Percentiles rank a stretch among this genome's conserved stretches.
phyloP scores from a whole-genome alignment of 1,140 invertebrate genomes.

The Pollicipes pollicipes region DNA sequence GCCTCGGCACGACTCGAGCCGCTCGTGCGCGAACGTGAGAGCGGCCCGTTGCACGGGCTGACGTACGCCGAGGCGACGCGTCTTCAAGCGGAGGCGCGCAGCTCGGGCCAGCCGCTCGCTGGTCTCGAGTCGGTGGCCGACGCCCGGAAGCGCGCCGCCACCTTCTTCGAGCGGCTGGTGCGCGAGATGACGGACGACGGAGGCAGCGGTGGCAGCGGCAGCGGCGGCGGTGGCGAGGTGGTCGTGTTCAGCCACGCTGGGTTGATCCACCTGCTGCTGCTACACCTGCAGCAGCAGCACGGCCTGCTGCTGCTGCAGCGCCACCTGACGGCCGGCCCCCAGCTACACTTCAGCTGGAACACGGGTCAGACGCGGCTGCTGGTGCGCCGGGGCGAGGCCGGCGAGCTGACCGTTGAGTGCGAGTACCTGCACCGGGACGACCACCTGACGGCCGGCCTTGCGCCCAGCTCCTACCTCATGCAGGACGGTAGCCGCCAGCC shows the following conservation, averaged over 20 bases:
- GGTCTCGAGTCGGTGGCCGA: not conserved
- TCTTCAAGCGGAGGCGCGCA: no score
- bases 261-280: not conserved
- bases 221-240: not conserved
- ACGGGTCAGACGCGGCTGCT: not conserved
- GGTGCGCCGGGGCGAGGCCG: not conserved
- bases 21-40: not conserved
- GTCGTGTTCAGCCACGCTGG: not conserved
- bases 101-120: no score
- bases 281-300: not conserved
- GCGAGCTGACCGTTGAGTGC: not conserved
- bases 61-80: not conserved
- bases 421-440: slow-evolving; percentile 3
- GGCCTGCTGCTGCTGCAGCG: not conserved
- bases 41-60: not conserved
- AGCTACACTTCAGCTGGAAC: not conserved
- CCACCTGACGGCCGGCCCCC: not conserved
- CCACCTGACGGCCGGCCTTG: not conserved
- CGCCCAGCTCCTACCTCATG: not conserved
- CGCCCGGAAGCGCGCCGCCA: no score
- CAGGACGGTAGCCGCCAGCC: not conserved
- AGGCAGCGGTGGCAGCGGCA: no score
- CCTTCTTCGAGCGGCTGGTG: not conserved
- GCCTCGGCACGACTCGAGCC: not conserved
- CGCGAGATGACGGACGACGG: not conserved